These are phyloP conservation scores for Apoda limacodes DNA, from an alignment of 2,888 invertebrate species.

Conservation along the genomic window DNA sequence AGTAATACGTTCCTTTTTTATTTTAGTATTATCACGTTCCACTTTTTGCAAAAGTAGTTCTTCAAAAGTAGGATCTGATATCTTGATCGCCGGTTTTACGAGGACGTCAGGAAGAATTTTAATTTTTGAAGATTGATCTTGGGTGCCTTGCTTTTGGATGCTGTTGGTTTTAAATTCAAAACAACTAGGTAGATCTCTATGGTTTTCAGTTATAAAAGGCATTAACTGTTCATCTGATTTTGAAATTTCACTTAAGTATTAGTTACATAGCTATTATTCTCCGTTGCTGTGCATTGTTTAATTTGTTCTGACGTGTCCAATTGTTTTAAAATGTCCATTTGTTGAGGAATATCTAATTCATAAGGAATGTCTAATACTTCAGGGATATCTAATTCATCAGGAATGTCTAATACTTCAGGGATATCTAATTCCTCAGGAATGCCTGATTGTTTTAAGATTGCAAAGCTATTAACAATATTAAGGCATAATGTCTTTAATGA, in stretches of 20 bases:
- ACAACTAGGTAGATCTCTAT: not conserved
- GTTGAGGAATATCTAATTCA: too few species aligned
- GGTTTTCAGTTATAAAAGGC: not conserved
- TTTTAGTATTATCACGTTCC: conserved; percentile 15
- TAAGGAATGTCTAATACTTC: too few species aligned
- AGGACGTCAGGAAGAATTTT: too few species aligned
- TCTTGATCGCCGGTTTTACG: too few species aligned
- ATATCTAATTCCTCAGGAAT: too few species aligned
- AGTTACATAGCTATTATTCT: too few species aligned
- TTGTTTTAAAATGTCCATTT: too few species aligned
- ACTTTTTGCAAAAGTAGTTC: conserved; percentile 19
- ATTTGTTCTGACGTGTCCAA: too few species aligned
- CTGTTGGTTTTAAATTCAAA: conserved; percentile 4
- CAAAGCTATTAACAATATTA: conserved; percentile 4
- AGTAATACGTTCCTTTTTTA: conserved; percentile 17
- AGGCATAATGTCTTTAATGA: conserved; percentile 6
- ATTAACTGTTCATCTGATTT: not conserved
- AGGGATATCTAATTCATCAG: too few species aligned
- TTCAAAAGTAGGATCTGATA: conserved; percentile 15
- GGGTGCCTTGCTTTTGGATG: conserved; percentile 7
- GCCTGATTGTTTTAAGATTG: conserved; percentile 4
- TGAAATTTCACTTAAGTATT: not conserved
- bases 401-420: too few species aligned
- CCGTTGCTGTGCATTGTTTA: too few species aligned
- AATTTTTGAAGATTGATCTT: too few species aligned